Percentiles rank a stretch among this genome's conserved stretches.
Conservation (phyloP, 2,888 invertebrate genomes). For the Fragum sueziense region DNA sequence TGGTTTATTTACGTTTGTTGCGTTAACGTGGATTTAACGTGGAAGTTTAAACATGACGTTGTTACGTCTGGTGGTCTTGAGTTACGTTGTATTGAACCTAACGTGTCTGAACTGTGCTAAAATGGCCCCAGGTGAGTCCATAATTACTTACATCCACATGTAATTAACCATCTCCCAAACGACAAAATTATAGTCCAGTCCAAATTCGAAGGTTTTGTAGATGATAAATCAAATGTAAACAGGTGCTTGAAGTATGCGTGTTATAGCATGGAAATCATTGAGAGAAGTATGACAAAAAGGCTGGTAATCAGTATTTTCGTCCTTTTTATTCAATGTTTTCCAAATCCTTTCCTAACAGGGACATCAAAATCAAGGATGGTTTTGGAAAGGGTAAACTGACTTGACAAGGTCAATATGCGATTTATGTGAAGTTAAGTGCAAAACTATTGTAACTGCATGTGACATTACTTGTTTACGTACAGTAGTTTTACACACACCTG, state of each 20-base stretch:
- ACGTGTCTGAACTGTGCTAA: slow-evolving; percentile 6
- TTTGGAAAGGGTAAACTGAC: background rate
- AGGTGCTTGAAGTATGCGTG: background rate
- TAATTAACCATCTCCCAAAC: slow-evolving; percentile 1
- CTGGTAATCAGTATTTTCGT: background rate
- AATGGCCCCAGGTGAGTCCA: slow-evolving; percentile 20
- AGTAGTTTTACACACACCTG: no score
- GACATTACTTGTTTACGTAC: no score
- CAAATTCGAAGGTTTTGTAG: background rate
- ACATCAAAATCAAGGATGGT: background rate
- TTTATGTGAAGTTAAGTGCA: no score
- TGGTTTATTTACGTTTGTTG: background rate
- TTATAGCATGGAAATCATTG: background rate
- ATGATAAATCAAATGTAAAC: background rate
- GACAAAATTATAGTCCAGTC: background rate
- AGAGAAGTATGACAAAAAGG: background rate
- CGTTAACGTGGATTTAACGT: background rate
- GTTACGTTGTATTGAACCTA: slow-evolving; percentile 18
- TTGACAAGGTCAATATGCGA: background rate
- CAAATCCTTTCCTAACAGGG: background rate
- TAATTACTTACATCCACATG: slow-evolving; percentile 17
- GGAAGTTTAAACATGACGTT: slow-evolving; percentile 2
- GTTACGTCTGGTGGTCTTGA: background rate
- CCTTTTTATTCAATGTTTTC: background rate
- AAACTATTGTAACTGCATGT: no score